A percentile compares a stretch with the other conserved stretches of the same genome.
phyloP scores from a whole-genome alignment of 64 coral and sea anemone species.

The Pocillopora verrucosa region DNA sequence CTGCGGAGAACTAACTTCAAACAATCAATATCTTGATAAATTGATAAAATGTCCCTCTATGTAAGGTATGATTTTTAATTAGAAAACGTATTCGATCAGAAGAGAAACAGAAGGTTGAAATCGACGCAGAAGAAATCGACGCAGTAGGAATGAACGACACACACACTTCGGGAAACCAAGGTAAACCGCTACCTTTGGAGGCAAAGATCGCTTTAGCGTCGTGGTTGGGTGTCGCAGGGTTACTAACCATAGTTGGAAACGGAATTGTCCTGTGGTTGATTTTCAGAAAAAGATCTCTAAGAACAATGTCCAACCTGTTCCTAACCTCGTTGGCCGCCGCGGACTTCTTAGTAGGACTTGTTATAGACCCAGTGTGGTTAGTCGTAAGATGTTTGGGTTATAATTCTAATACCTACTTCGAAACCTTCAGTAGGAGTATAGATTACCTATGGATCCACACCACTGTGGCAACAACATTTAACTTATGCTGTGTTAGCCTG shows the following conservation, averaged over 20 bases:
- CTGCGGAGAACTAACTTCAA: too few relatives aligned
- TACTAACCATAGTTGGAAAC: background rate
- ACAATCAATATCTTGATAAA: too few relatives aligned
- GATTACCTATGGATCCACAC: slow-evolving; percentile 12
- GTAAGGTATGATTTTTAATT: background rate
- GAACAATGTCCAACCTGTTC: slow-evolving; percentile 2
- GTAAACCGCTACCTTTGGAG: background rate
- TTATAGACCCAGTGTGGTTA: slow-evolving; percentile 1
- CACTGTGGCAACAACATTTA: slow-evolving; percentile 9
- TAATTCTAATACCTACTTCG: background rate
- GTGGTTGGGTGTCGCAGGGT: background rate
- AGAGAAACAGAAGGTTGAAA: background rate
- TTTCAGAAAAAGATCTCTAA: background rate
- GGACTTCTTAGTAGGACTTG: slow-evolving; percentile 13
- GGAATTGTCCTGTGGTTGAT: background rate
- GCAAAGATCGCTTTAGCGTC: background rate
- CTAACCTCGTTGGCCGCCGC: background rate
- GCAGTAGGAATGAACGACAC: background rate
- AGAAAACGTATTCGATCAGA: background rate
- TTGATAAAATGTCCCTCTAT: too few relatives aligned
- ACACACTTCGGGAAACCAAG: background rate
- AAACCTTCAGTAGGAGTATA: background rate
- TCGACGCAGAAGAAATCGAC: background rate
- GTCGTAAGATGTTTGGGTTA: background rate
- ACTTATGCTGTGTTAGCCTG: slow-evolving; percentile 13